Evolutionary conservation across 37 sponge, comb jelly and placozoan species (phyloP), one percentile per base, ranked within the genome.

Genomic region (Lycopodina hypogea): DNA sequence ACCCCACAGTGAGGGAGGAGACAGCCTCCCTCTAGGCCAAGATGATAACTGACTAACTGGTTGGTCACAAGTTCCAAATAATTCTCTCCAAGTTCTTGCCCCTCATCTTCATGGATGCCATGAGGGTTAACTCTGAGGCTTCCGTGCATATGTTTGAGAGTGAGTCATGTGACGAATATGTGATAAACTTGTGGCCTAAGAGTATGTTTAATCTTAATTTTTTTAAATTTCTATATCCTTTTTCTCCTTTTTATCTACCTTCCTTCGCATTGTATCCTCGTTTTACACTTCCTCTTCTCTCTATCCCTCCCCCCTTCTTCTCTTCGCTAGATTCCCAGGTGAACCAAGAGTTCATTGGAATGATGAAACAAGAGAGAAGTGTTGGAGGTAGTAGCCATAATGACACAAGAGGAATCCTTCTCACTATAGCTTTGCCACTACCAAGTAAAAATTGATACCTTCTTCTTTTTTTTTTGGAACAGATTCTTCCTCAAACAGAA

Each of bases 271-370:
- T n/a, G n/a, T n/a, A n/a, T n/a, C n/a, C n/a, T n/a, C n/a, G n/a
- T n/a, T n/a, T n/a, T n/a, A n/a, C n/a, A n/a, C n/a, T n/a, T n/a
- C n/a, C n/a, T n/a, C n/a, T n/a, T n/a, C n/a, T 6, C 34, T 14
- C 30, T 19, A 15, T 19, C 56, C 56, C 19, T 19, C 56, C n/a
- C n/a, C n/a, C n/a, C n/a, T n/a, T n/a, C 8, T 60, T 28, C 26
- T 32, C 32, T 34, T 32, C 34, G 7, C 12, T 55, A 65, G 95
- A 89, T 66, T 80, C 72, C 7, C 99, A 98, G 75, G 99, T 96
- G 87, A 98, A 98, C 61, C 99, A 96, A 14, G 99, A 98, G 75
- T 86, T 98, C 56, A 93, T 98, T 98, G 99, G 99, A 98, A 93
- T 69, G 99, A 98, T 73, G 99, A 98, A 66, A 69, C 96, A 1